phyloP scores from a whole-genome alignment of 2,113 vertebrate genomes.

The Oncorhynchus mykiss region DNA sequence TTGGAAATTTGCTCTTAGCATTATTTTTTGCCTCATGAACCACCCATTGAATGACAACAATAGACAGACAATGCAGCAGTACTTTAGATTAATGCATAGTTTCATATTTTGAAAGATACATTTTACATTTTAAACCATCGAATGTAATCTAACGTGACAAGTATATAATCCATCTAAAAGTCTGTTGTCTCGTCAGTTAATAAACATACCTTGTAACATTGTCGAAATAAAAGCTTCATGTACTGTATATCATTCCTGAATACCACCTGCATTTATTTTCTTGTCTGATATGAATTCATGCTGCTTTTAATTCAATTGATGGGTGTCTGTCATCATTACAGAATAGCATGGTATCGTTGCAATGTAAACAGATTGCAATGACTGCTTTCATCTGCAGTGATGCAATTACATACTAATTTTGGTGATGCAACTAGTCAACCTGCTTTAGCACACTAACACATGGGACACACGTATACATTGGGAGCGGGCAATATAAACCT shows the following conservation, averaged over 20 bases:
- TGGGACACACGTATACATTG: neutral
- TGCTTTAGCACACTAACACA: neutral
- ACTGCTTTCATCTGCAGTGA: neutral
- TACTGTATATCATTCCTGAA: neutral
- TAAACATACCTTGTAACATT: neutral
- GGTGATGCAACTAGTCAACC: too few species aligned
- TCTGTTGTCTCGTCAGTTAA: slow-evolving; percentile 30
- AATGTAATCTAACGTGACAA: neutral
- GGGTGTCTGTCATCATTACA: neutral
- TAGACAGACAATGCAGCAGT: slow-evolving; percentile 31
- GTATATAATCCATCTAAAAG: slow-evolving; percentile 24
- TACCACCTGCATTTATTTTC: neutral
- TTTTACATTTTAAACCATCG: slow-evolving; percentile 46
- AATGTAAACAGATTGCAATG: neutral
- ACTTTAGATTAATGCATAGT: slow-evolving; percentile 66
- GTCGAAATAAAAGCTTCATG: neutral
- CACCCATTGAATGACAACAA: slow-evolving; percentile 41
- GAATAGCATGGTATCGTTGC: neutral
- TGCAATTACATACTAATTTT: neutral
- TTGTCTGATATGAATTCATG: neutral
- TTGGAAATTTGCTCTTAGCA: slow-evolving; percentile 58
- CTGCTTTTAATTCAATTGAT: neutral
- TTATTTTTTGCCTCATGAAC: slow-evolving; percentile 40
- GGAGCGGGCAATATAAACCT: neutral
- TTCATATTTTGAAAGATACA: slow-evolving; percentile 42